These are phyloP conservation scores for Tangara arthus DNA, from an alignment of 2,797 vertebrate genomes.

Conservation along the genomic window DNA sequence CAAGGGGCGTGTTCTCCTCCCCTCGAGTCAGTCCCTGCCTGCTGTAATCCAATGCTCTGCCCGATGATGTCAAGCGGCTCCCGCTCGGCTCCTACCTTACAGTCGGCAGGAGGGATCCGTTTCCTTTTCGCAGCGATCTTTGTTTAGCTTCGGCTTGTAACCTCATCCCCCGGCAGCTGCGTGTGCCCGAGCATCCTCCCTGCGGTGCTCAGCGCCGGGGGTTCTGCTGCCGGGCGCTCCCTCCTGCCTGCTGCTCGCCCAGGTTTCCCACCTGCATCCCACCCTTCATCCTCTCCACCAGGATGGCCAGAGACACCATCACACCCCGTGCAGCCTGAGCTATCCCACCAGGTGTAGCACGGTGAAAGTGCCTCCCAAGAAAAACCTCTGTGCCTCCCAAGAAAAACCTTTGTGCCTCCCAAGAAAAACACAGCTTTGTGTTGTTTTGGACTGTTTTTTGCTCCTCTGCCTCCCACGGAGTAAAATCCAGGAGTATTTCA, in stretches of 20 bases:
- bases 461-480: accelerated
- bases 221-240: conserved; percentile 36
- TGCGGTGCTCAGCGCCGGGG: conserved; percentile 28
- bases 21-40: conserved; percentile 65
- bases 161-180: conserved; percentile 59
- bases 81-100: conserved; percentile 70
- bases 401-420: neutral
- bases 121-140: conserved; percentile 66
- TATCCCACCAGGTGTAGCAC: accelerated
- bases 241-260: neutral
- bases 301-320: neutral
- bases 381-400: neutral
- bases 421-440: neutral
- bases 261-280: neutral
- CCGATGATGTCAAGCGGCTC: conserved; percentile 77
- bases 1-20: conserved; percentile 75
- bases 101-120: conserved; percentile 60
- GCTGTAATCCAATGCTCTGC: conserved; percentile 76
- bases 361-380: neutral
- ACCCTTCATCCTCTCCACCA: accelerated
- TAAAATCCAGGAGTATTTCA: neutral
- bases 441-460: neutral
- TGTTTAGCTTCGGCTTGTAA: conserved; percentile 55
- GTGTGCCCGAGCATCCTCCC: conserved; percentile 65
- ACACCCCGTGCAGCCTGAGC: neutral